Conservation (phyloP, 2,797 vertebrate species). For the Odontamblyopus rebecca region DNA sequence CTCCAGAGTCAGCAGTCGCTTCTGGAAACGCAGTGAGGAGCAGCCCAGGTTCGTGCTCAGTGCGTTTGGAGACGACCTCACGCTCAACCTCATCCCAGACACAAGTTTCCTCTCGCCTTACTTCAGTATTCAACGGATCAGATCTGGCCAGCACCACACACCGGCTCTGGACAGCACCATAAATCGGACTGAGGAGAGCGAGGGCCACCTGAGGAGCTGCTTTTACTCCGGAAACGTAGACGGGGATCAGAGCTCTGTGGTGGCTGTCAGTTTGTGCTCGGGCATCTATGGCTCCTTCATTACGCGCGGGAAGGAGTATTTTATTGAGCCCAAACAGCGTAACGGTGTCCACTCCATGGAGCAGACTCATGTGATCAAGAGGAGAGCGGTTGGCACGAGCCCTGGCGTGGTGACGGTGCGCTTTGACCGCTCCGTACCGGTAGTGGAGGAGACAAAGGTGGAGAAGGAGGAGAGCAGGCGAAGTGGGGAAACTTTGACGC, state of each 20-base stretch:
- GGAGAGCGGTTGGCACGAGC: constrained; percentile 53
- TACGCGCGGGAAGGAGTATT: constrained; percentile 82
- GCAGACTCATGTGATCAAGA: constrained; percentile 80
- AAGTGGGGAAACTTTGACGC: constrained; percentile 51
- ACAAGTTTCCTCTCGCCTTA: constrained; percentile 83
- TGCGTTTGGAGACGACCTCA: constrained; percentile 82
- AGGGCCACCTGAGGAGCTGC: constrained; percentile 73
- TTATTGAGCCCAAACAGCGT: constrained; percentile 79
- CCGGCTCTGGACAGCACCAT: constrained; percentile 10
- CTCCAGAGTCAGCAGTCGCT: constrained; percentile 54
- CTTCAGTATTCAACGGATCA: constrained; percentile 81
- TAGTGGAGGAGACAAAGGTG: constrained; percentile 22
- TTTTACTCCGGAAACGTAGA: constrained; percentile 88
- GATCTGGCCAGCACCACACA: constrained; percentile 29
- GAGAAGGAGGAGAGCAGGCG: constrained; percentile 23
- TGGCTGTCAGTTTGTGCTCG: constrained; percentile 87
- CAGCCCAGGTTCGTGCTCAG: constrained; percentile 73
- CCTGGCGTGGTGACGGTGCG: constrained; percentile 24
- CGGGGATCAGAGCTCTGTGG: constrained; percentile 76
- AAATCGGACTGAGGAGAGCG: constrained; percentile 49
- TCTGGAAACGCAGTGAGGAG: constrained; percentile 74
- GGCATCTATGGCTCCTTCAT: constrained; percentile 88
- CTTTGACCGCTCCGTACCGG: constrained; percentile 39
- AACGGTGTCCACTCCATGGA: constrained; percentile 50
- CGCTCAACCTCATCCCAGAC: constrained; percentile 84